Base-by-base conservation (phyloP, 1,140 invertebrate genomes). In the Pseudoatta argentina region DNA sequence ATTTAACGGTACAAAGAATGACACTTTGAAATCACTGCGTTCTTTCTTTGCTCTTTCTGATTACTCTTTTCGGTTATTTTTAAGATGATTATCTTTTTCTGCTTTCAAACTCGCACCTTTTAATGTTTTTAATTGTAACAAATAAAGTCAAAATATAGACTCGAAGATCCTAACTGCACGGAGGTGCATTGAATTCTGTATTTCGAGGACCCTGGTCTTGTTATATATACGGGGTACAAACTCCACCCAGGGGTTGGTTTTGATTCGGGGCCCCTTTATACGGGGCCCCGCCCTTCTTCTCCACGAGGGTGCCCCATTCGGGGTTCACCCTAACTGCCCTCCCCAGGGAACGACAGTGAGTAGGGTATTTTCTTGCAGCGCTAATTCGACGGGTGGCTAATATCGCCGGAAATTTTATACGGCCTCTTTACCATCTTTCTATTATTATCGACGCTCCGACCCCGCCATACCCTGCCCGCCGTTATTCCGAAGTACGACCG, bases 201-300 rank as follows among this genome's bases (percentile, higher is more conserved):
- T 44, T 86, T 67, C 10, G 59, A 39, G 88, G 69, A 88, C 72
- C 55, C 72, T 39, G 30, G 73, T 21, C 24, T 8, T 59, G 53
- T 34, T 73, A 92, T 93, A 92, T 93, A 94, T 93, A 93, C 87
- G 89, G 89, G 91, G 85, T 91, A 87, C 27, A 91, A 93, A 94
- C 95, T 95, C 95, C 95, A 94, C 95, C 95, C 94, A 95, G 93
- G 94, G 94, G 94, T 94, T 95, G 94, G 93, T 93, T 92, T 59
- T 55, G 27, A 83, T 88, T 51, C 55, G 89, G 93, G 94, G 92
- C 87, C 92, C 88, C 88, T 91, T 91, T 78, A 18, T 78, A n/a
- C 55, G 27, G 91, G 93, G 93, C 92, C 93, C 94, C 93, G 93
- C 94, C 93, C 94, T 94, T 93, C 88, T 94, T 93, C 87, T 82